phyloP scores from a whole-genome alignment of 2,888 invertebrate genomes.

The Zeuzera pyrina region DNA sequence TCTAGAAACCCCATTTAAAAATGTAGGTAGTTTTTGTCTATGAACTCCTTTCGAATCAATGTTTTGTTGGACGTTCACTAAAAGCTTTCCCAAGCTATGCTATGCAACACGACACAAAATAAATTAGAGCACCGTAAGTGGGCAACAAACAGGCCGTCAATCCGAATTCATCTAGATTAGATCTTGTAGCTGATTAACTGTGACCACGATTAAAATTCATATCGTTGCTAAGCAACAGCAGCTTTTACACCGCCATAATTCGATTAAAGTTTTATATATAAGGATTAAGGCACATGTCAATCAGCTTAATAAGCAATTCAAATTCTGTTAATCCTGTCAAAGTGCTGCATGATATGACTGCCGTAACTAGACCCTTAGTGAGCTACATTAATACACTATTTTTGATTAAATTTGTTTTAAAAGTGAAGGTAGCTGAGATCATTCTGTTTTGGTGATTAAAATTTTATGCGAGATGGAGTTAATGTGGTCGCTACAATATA shows the following conservation, averaged over 20 bases:
- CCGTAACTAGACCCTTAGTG: background rate
- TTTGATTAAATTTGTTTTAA: background rate
- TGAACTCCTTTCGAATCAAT: too few species aligned
- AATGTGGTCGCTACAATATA: too few species aligned
- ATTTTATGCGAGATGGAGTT: conserved; percentile 1
- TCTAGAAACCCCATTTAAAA: too few species aligned
- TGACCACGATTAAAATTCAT: conserved; percentile 27
- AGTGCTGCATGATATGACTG: conserved; percentile 31
- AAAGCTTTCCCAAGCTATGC: conserved; percentile 8
- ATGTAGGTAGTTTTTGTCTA: too few species aligned
- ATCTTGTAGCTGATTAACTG: conserved; percentile 31
- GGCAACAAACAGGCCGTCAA: conserved; percentile 33
- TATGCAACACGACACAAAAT: conserved; percentile 24
- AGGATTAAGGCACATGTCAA: conserved; percentile 56
- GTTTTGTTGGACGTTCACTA: background rate
- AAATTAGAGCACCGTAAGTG: conserved; percentile 33
- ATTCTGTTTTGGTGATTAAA: background rate
- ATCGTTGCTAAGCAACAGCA: conserved; percentile 12
- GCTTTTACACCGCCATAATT: conserved; percentile 23
- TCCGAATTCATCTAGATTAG: conserved; percentile 36
- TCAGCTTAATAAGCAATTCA: conserved; percentile 64
- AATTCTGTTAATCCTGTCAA: conserved; percentile 59
- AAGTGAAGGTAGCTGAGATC: background rate
- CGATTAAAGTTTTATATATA: conserved; percentile 41
- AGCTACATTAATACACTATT: background rate